Base-by-base conservation (phyloP, 2,113 vertebrate species). In the Sander lucioperca region DNA sequence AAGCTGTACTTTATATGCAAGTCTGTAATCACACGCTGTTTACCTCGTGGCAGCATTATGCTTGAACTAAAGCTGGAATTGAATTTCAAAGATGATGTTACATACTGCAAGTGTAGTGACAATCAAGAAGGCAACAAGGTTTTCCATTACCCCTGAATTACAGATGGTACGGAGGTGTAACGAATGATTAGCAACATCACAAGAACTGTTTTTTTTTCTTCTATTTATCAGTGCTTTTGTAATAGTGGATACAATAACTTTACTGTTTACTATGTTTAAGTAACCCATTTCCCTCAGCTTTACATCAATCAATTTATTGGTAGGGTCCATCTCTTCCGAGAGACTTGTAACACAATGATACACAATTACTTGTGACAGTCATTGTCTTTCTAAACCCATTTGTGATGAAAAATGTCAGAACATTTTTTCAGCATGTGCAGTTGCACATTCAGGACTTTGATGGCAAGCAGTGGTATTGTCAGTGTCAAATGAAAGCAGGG, bases 1-100 rank as follows among this genome's bases (percentile, higher is more conserved):
- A 25, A 64, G 50, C 57, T 62, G 59, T 80, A 15, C 83, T 82
- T 85, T 50, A 68, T 86, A 74, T 74, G 50, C 76, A 58, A 12
- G 23, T 65, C 64, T 68, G 77, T 89, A 91, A 90, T 88, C 79
- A 83, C 66, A 54, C 64, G 14, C 48, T 79, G 87, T 88, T 87
- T 88, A 73, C 85, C 67, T 79, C 19, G 10, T 36, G 6, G 56
- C 59, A 58, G 62, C 72, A 57, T 86, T 78, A 75, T 59, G 79
- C 64, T 73, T 66, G 73, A 83, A 70, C 73, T 68, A 27, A 61
- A 58, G 36, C 43, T 73, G 43, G 58, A 66, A 58, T 30, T 80
- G 75, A 80, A 84, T 87, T 91, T 86, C 36, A 61, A 74, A 88
- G 30, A 69, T 30, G 63, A 75, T 68, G 71, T 77, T 68, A 77